A percentile compares a stretch with the other conserved stretches of the same genome.
These are phyloP conservation scores for Diploscapter pachys DNA, from an alignment of 1,140 invertebrate genomes.

Conservation along the genomic window DNA sequence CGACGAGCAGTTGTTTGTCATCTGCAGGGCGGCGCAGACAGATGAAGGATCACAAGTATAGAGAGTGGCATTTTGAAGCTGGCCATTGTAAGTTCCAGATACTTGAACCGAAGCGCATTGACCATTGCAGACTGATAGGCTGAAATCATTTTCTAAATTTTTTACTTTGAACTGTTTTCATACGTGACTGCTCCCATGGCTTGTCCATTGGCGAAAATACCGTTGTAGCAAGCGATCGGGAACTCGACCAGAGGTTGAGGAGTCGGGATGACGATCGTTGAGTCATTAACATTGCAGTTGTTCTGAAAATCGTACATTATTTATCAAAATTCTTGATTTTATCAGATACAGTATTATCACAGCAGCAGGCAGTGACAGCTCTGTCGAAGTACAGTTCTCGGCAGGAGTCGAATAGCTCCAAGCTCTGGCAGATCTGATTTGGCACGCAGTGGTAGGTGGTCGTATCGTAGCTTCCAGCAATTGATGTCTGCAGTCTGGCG, in stretches of 20 bases:
- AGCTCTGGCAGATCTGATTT: slow-evolving; percentile 16
- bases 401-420: slow-evolving; percentile 23
- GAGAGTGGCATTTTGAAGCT: slow-evolving; percentile 17
- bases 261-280: slow-evolving; percentile 20
- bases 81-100: slow-evolving; percentile 16
- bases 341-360: slow-evolving; percentile 29
- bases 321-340: slow-evolving; percentile 7
- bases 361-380: slow-evolving; percentile 27
- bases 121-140: slow-evolving; percentile 16
- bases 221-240: slow-evolving; percentile 26
- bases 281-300: slow-evolving; percentile 20
- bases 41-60: slow-evolving; percentile 27
- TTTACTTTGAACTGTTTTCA: neutral
- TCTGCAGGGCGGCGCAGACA: slow-evolving; percentile 20
- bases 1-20: slow-evolving; percentile 15
- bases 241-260: slow-evolving; percentile 20
- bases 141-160: too few relatives aligned
- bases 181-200: slow-evolving; percentile 2
- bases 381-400: slow-evolving; percentile 6
- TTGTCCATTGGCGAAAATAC: slow-evolving; percentile 25
- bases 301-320: too few relatives aligned
- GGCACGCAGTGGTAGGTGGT: slow-evolving; percentile 24
- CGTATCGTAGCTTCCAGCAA: slow-evolving; percentile 19
- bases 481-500: slow-evolving; percentile 10
- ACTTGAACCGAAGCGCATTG: slow-evolving; percentile 23